A percentile compares a stretch with the other conserved stretches of the same genome.
Evolutionary conservation across 2,888 invertebrate species (phyloP).

Genomic region (Carterocephalus palaemon): DNA sequence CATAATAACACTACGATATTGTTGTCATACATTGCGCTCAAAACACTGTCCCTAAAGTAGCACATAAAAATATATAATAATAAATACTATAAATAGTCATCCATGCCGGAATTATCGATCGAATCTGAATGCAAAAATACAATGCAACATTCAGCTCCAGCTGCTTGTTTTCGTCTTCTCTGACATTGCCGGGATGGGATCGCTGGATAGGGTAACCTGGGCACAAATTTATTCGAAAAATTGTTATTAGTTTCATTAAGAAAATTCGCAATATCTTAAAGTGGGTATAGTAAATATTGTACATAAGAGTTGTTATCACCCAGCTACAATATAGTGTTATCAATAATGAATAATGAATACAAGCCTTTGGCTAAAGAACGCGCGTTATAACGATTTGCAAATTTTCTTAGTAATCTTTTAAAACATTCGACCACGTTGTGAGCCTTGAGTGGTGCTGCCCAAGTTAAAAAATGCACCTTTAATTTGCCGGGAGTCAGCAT

Average conservation of each 20-base stretch:
- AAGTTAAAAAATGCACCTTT: constrained; percentile 55
- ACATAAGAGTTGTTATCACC: too few relatives aligned
- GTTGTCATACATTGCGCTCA: neutral
- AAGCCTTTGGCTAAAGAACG: constrained; percentile 25
- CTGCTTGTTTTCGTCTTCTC: constrained; percentile 75
- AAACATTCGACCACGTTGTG: constrained; percentile 60
- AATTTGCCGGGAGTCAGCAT: constrained; percentile 38
- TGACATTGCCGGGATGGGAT: constrained; percentile 74
- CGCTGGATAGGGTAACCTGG: constrained; percentile 75
- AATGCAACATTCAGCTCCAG: constrained; percentile 55
- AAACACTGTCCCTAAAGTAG: constrained; percentile 1
- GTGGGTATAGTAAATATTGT: constrained; percentile 32
- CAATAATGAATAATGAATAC: too few relatives aligned
- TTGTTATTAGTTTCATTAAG: constrained; percentile 45
- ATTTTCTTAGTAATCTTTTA: constrained; percentile 46
- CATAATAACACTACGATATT: neutral
- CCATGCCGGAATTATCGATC: constrained; percentile 20
- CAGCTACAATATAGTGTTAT: too few relatives aligned
- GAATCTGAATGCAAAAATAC: constrained; percentile 17
- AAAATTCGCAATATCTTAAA: constrained; percentile 48
- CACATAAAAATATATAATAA: neutral
- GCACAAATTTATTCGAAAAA: constrained; percentile 49
- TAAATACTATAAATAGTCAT: constrained; percentile 7
- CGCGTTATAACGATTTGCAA: too few relatives aligned
- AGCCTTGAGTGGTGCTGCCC: constrained; percentile 76